Percentiles rank a stretch among this genome's conserved stretches.
These are phyloP conservation scores for Drymonia ruficornis DNA, from an alignment of 2,888 invertebrate species.

Conservation along the genomic window DNA sequence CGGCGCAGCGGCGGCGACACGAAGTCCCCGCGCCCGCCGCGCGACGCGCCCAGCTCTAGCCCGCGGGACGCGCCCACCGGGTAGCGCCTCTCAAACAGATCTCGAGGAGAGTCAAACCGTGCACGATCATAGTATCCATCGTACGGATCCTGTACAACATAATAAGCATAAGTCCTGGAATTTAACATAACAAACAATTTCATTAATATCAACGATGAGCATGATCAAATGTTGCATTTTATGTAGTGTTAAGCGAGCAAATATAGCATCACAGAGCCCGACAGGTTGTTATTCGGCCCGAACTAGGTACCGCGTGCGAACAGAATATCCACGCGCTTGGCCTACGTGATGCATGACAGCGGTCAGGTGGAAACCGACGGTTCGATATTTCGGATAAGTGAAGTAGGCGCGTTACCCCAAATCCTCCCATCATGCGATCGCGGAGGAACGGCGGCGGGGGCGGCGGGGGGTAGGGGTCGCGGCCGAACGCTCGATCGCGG, in stretches of 20 bases:
- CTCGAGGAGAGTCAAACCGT: slow-evolving; percentile 91
- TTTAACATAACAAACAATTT: background rate
- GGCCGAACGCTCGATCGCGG: slow-evolving; percentile 94
- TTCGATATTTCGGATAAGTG: slow-evolving; percentile 52
- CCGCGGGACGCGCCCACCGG: slow-evolving; percentile 84
- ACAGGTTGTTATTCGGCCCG: slow-evolving; percentile 50
- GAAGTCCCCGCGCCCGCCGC: slow-evolving; percentile 86
- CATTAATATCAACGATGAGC: background rate
- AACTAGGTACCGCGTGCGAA: slow-evolving; percentile 67
- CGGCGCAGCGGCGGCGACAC: slow-evolving; percentile 90
- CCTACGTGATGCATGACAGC: slow-evolving; percentile 64
- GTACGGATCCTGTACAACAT: slow-evolving; percentile 85
- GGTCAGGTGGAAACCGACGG: slow-evolving; percentile 53
- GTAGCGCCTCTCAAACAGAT: slow-evolving; percentile 93
- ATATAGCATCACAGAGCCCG: slow-evolving; percentile 68
- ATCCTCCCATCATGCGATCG: slow-evolving; percentile 96
- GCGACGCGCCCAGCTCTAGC: slow-evolving; percentile 81
- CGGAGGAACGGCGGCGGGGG: slow-evolving; percentile 96
- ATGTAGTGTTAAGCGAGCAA: slow-evolving; percentile 16
- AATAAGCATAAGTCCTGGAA: slow-evolving; percentile 10
- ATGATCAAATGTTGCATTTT: slow-evolving; percentile 6
- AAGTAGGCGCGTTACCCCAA: slow-evolving; percentile 88
- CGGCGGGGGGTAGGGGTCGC: slow-evolving; percentile 96
- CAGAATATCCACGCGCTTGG: slow-evolving; percentile 65
- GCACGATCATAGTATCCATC: slow-evolving; percentile 92